Percentiles rank a stretch among this genome's conserved stretches.
Evolutionary conservation across 2,113 vertebrate genomes (phyloP).

Genomic region (Diadophis punctatus): DNA sequence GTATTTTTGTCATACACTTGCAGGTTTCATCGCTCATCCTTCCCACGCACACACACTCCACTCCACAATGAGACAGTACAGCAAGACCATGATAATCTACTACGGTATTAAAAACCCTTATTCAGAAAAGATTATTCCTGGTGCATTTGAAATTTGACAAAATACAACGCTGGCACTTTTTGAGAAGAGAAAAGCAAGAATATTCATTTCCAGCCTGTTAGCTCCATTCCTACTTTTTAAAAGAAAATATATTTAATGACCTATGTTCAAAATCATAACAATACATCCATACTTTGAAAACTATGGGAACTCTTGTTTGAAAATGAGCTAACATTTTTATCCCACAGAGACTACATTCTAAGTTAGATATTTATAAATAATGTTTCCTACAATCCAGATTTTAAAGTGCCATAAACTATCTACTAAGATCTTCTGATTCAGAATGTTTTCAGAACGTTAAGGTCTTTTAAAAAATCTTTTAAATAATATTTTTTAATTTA

Average conservation of each 20-base stretch:
- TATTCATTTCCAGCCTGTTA: slow-evolving; percentile 12
- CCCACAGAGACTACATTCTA: slow-evolving; percentile 25
- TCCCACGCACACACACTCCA: background rate
- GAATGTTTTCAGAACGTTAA: slow-evolving; percentile 34
- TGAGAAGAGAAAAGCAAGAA: background rate
- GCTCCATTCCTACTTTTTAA: slow-evolving; percentile 6
- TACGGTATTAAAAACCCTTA: slow-evolving; percentile 1
- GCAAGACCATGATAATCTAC: background rate
- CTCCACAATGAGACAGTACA: background rate
- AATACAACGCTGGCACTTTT: background rate
- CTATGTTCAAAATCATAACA: background rate
- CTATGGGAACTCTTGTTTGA: slow-evolving; percentile 1
- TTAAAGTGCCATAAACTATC: slow-evolving; percentile 37
- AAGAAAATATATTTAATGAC: slow-evolving; percentile 8
- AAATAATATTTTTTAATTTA: slow-evolving; percentile 42
- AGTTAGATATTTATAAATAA: background rate
- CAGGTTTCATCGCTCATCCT: background rate
- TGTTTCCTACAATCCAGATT: slow-evolving; percentile 20
- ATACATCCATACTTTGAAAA: slow-evolving; percentile 25
- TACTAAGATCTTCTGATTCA: slow-evolving; percentile 42
- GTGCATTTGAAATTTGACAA: slow-evolving; percentile 15
- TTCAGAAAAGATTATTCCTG: slow-evolving; percentile 17
- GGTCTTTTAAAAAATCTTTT: slow-evolving; percentile 44
- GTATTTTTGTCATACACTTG: background rate
- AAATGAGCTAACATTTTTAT: slow-evolving; percentile 14